phyloP scores from a whole-genome alignment of 2,113 vertebrate genomes.

The Stictonetta naevosa region DNA sequence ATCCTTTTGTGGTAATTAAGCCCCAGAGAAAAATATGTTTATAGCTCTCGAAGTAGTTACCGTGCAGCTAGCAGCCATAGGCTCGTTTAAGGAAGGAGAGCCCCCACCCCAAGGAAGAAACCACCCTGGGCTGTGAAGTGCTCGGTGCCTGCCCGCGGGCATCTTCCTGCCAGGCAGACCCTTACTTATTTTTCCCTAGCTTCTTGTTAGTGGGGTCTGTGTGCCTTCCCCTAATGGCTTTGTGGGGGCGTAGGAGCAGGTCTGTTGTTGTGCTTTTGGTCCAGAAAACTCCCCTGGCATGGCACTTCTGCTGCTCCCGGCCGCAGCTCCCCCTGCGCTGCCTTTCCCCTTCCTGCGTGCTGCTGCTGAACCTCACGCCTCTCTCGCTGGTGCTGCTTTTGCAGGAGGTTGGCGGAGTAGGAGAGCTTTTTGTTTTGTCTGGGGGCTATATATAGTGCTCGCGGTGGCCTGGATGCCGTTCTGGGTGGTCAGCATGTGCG shows the following conservation, averaged over 20 bases:
- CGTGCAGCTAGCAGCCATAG: background rate
- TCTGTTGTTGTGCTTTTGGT: background rate
- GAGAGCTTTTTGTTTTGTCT: background rate
- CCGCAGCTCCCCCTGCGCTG: background rate
- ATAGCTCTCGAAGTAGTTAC: constrained; percentile 21
- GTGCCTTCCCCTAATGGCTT: background rate
- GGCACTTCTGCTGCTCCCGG: background rate
- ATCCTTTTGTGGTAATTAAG: constrained; percentile 33
- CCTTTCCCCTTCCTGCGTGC: background rate
- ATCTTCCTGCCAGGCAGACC: background rate
- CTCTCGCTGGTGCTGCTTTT: background rate
- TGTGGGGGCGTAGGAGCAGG: background rate
- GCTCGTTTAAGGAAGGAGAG: constrained; percentile 10
- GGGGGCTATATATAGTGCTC: background rate
- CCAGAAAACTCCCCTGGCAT: background rate
- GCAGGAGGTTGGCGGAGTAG: background rate
- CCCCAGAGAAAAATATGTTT: constrained; percentile 49
- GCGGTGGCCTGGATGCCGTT: rapidly evolving
- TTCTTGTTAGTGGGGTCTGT: background rate
- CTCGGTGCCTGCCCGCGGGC: background rate
- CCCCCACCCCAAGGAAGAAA: background rate
- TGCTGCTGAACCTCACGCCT: background rate
- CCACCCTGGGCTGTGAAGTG: background rate
- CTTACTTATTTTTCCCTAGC: background rate
- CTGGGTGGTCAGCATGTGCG: background rate